These are phyloP conservation scores for Carduelis carduelis DNA, from an alignment of 2,797 vertebrate genomes.

Conservation along the genomic window DNA sequence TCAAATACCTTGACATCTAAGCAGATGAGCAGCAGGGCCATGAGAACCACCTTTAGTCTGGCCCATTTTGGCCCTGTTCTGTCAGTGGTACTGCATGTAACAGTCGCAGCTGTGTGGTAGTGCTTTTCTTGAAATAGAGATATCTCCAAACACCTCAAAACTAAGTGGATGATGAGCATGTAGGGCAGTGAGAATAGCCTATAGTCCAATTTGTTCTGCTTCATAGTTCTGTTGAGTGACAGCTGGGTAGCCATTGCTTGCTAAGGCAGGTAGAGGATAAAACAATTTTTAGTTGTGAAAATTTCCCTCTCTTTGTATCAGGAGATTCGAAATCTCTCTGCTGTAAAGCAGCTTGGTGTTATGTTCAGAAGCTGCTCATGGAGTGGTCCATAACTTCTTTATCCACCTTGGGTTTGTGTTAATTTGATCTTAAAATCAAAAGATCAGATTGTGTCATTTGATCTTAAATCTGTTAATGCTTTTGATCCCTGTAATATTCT, in stretches of 20 bases:
- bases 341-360: background rate
- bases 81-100: background rate
- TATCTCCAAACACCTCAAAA: background rate
- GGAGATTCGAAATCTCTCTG: background rate
- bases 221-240: background rate
- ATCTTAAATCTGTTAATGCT: background rate
- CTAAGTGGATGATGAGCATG: background rate
- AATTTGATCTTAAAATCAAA: background rate
- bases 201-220: background rate
- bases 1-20: background rate
- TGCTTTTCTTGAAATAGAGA: background rate
- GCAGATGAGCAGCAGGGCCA: background rate
- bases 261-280: background rate
- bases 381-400: background rate
- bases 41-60: background rate
- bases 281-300: background rate
- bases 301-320: background rate
- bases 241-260: background rate
- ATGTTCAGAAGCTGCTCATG: background rate
- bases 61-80: fast-evolving
- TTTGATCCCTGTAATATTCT: background rate
- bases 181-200: background rate
- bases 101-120: background rate
- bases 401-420: background rate
- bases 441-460: background rate